Conservation (phyloP, 2,797 vertebrate genomes). For the Macropus fuliginosus region DNA sequence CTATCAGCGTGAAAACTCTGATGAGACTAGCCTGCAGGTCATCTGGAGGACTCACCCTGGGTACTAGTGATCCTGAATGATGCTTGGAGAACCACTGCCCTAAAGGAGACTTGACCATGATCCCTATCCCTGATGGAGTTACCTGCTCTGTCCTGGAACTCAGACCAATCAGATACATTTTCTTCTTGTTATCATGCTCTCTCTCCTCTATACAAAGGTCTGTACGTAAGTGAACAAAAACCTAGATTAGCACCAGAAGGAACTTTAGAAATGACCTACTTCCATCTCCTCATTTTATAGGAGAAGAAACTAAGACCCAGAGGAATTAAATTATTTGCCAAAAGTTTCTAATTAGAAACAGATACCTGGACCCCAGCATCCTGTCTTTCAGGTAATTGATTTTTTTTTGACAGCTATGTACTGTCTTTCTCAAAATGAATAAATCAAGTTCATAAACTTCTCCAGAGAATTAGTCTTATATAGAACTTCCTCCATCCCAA, state of each 20-base stretch:
- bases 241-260: background rate
- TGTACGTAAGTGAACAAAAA: background rate
- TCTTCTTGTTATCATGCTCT: background rate
- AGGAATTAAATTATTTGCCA: background rate
- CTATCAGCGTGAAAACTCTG: conserved; percentile 43
- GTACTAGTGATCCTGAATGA: background rate
- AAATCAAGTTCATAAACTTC: background rate
- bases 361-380: background rate
- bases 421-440: background rate
- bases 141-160: background rate
- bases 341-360: background rate
- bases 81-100: background rate
- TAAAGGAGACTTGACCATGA: background rate
- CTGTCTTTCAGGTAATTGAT: background rate
- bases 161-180: background rate
- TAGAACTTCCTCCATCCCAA: background rate
- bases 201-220: background rate
- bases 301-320: conserved; percentile 40
- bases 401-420: background rate
- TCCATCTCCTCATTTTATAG: background rate
- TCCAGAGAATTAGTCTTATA: background rate
- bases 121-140: background rate
- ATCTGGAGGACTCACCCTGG: conserved; percentile 8
- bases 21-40: conserved; percentile 41
- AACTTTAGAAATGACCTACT: background rate